Evolutionary conservation across 2,888 invertebrate species (phyloP).

Genomic region (Taphrorychus bicolor): DNA sequence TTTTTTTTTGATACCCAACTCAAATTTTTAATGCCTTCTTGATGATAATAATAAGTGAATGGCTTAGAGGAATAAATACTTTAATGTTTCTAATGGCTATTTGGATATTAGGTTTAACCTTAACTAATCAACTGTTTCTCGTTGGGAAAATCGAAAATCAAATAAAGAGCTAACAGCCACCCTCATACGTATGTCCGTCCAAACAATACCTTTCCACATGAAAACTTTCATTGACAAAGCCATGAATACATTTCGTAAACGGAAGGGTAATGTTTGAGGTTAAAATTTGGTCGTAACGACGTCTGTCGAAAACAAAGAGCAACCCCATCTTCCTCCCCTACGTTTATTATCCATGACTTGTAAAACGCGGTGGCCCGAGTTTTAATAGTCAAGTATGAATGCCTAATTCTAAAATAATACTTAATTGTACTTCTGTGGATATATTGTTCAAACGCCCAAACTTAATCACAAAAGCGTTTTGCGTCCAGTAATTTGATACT

Average conservation of each 20-base stretch:
- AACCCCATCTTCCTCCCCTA: conserved; percentile 29
- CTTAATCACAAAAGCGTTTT: conserved; percentile 42
- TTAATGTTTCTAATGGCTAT: too few species aligned
- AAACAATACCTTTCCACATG: neutral
- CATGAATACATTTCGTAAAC: neutral
- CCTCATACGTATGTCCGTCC: neutral
- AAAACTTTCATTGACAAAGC: neutral
- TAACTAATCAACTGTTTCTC: too few species aligned
- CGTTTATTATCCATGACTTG: conserved; percentile 31
- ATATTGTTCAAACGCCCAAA: conserved; percentile 33
- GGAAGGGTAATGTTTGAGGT: conserved; percentile 4
- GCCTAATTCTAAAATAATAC: conserved; percentile 40
- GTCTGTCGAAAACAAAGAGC: conserved; percentile 30
- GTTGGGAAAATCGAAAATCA: too few species aligned
- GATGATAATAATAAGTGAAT: too few species aligned
- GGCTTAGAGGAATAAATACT: too few species aligned
- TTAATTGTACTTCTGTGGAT: conserved; percentile 39
- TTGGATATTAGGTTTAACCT: too few species aligned
- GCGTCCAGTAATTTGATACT: conserved; percentile 49
- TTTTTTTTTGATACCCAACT: too few species aligned
- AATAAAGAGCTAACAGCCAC: neutral
- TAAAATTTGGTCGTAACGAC: conserved; percentile 26
- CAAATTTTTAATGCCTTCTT: too few species aligned
- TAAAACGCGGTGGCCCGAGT: conserved; percentile 33
- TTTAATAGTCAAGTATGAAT: conserved; percentile 38